Conservation (phyloP, 2,888 invertebrate genomes). For the Eledone cirrhosa region DNA sequence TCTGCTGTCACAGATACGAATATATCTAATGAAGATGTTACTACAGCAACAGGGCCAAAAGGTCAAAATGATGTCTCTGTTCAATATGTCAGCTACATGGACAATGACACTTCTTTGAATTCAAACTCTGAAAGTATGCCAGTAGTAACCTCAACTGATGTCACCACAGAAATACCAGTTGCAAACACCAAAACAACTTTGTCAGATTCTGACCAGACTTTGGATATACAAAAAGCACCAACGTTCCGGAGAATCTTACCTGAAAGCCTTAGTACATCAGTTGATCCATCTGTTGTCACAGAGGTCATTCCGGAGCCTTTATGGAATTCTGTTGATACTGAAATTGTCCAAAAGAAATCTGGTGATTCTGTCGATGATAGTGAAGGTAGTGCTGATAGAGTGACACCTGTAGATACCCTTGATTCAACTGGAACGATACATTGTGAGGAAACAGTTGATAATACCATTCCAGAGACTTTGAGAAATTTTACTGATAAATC, state of each 20-base stretch:
- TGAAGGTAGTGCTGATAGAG: too few relatives aligned
- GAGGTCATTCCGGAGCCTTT: constrained; percentile 9
- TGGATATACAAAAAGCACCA: neutral
- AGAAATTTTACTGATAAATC: constrained; percentile 9
- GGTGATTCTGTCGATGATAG: neutral
- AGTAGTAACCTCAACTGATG: neutral
- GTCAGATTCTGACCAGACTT: neutral
- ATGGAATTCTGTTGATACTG: neutral
- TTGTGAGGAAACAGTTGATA: neutral
- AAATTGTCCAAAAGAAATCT: constrained; percentile 9
- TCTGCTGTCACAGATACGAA: too few relatives aligned
- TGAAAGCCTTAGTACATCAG: constrained; percentile 14
- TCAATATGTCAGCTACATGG: neutral
- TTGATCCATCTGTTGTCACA: constrained; percentile 1
- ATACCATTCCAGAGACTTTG: neutral
- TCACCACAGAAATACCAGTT: neutral
- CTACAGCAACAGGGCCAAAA: too few relatives aligned
- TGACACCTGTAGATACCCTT: too few relatives aligned
- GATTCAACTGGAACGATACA: neutral
- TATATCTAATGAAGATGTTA: too few relatives aligned
- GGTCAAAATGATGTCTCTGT: too few relatives aligned
- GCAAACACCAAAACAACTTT: neutral
- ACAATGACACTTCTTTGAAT: neutral
- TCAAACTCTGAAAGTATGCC: neutral
- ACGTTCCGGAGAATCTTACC: constrained; percentile 16